These are phyloP conservation scores for Macrocentrus cingulum DNA, from an alignment of 1,140 invertebrate genomes.

Conservation along the genomic window DNA sequence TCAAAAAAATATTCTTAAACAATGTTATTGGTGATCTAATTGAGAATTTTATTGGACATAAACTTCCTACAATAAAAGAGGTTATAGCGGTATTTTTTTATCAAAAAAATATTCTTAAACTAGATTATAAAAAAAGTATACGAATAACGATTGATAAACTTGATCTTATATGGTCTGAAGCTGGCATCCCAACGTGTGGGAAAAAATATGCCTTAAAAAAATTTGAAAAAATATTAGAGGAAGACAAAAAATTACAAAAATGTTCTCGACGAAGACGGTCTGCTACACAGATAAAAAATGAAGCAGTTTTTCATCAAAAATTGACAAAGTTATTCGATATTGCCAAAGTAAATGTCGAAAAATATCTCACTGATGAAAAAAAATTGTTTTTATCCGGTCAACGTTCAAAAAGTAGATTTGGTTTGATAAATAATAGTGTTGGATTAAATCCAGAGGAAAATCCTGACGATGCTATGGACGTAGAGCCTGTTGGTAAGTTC, in stretches of 20 bases:
- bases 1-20: not conserved
- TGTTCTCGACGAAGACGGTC: not conserved
- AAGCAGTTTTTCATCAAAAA: constrained; percentile 2
- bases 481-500: constrained; percentile 1
- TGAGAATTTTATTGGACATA: constrained; percentile 14
- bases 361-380: not conserved
- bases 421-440: not conserved
- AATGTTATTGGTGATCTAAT: constrained; percentile 6
- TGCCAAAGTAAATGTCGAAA: not conserved
- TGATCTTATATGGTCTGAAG: constrained; percentile 13
- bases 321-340: constrained; percentile 12
- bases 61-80: not conserved
- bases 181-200: constrained; percentile 7
- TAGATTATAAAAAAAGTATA: not conserved
- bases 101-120: not conserved
- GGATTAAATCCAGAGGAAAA: not conserved
- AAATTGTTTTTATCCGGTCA: not conserved
- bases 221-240: constrained; percentile 4
- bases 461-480: not conserved
- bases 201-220: not conserved
- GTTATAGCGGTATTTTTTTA: constrained; percentile 11
- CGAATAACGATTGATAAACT: not conserved
- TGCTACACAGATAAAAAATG: not conserved
- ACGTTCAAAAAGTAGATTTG: not conserved
- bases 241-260: constrained; percentile 1